A percentile compares a stretch with the other conserved stretches of the same genome.
Evolutionary conservation across 2,888 invertebrate species (phyloP).

Genomic region (Ethmia dodecea): DNA sequence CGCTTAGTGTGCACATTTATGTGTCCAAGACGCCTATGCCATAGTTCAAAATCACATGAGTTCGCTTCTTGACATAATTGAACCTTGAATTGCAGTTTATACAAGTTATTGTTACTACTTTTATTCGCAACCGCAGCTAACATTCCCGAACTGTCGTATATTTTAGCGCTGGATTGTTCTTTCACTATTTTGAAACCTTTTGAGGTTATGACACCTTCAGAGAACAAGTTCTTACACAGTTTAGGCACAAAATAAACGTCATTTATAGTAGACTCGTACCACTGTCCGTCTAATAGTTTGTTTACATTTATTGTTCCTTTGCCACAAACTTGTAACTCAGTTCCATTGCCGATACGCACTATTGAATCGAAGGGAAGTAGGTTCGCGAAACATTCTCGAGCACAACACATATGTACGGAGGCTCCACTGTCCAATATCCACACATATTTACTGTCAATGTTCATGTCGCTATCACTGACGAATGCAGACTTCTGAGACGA

Average conservation of each 20-base stretch:
- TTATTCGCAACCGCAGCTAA: not conserved
- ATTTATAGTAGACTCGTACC: constrained; percentile 6
- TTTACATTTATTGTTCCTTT: not conserved
- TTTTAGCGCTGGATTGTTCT: not conserved
- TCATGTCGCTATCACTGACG: not conserved
- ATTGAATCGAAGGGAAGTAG: not conserved
- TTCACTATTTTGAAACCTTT: not conserved
- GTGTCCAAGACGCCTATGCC: constrained; percentile 1
- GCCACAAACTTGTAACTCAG: constrained; percentile 1
- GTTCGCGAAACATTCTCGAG: not conserved
- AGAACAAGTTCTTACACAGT: constrained; percentile 3
- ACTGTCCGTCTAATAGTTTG: constrained; percentile 1
- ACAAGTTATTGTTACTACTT: not conserved
- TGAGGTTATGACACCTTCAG: constrained; percentile 1
- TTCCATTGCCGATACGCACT: not conserved
- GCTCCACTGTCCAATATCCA: constrained; percentile 5
- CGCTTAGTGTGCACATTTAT: not conserved
- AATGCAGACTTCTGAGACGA: not conserved
- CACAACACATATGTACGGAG: constrained; percentile 1
- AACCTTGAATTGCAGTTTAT: not conserved
- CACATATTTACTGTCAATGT: not conserved
- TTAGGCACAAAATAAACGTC: constrained; percentile 5
- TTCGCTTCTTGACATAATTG: not conserved
- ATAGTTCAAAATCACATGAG: not conserved
- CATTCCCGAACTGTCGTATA: not conserved